These are phyloP conservation scores for Plutella xylostella DNA, from an alignment of 2,888 invertebrate species.

Conservation along the genomic window DNA sequence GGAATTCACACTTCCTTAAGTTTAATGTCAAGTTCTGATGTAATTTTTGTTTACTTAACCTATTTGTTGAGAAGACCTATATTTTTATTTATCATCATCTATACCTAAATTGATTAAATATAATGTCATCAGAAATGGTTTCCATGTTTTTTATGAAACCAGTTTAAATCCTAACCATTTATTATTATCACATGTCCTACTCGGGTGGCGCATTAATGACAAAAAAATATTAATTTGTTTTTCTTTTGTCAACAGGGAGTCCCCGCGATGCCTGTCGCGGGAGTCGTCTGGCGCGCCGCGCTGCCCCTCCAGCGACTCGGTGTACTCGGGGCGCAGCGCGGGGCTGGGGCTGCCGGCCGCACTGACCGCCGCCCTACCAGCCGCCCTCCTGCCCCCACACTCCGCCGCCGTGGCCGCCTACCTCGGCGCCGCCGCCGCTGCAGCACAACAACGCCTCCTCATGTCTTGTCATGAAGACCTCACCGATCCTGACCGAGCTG, in stretches of 20 bases:
- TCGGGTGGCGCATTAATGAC: too few relatives aligned
- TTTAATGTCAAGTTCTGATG: too few relatives aligned
- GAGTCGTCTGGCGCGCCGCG: conserved; percentile 81
- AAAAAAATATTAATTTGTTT: too few relatives aligned
- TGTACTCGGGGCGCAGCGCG: conserved; percentile 75
- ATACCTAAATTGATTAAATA: too few relatives aligned
- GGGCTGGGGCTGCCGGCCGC: conserved; percentile 66
- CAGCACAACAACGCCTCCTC: conserved; percentile 81
- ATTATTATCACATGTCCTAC: too few relatives aligned
- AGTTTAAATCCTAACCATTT: too few relatives aligned
- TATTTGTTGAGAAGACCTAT: too few relatives aligned
- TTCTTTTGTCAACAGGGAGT: conserved; percentile 83
- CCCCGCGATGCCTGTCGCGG: conserved; percentile 85
- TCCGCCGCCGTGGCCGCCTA: conserved; percentile 87
- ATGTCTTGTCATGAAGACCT: conserved; percentile 82
- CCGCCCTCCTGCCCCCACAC: conserved; percentile 81
- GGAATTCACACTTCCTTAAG: too few relatives aligned
- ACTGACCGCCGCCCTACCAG: conserved; percentile 75
- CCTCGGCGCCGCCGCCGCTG: conserved; percentile 78
- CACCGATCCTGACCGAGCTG: conserved; percentile 69
- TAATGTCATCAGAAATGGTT: too few relatives aligned
- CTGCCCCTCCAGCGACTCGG: conserved; percentile 83
- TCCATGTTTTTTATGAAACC: too few relatives aligned
- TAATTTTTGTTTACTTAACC: too few relatives aligned
- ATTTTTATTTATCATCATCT: too few relatives aligned